Evolutionary conservation across 2,113 vertebrate species (phyloP).

Genomic region (Pogonocichla stellata): DNA sequence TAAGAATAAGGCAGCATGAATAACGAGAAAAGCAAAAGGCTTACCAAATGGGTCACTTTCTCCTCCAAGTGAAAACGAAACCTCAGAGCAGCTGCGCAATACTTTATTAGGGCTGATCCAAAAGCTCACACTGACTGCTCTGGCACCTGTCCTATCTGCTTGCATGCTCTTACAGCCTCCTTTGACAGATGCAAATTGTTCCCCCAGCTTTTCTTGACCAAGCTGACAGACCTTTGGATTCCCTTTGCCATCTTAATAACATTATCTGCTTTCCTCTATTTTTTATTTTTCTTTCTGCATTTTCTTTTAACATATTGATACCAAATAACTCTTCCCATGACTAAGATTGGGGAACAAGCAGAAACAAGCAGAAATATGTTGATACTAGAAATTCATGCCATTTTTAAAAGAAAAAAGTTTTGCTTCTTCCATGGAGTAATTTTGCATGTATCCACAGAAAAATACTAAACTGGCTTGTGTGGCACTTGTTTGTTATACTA

Average conservation of each 20-base stretch:
- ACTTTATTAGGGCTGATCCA: not conserved
- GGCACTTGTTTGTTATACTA: not conserved
- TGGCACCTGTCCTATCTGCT: not conserved
- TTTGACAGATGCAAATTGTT: not conserved
- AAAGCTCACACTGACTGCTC: not conserved
- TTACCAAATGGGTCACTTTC: not conserved
- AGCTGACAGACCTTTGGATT: not conserved
- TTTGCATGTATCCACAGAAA: not conserved
- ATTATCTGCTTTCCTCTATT: not conserved
- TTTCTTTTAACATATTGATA: not conserved
- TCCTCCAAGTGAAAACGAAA: not conserved
- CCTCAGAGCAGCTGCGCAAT: not conserved
- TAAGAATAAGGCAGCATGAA: not conserved
- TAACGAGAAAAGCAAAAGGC: not conserved
- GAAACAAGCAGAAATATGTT: not conserved
- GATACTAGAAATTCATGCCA: not conserved
- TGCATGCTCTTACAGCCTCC: not conserved
- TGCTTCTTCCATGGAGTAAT: not conserved
- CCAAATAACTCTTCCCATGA: not conserved
- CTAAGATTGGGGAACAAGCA: not conserved
- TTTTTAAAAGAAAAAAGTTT: not conserved
- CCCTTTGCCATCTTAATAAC: not conserved
- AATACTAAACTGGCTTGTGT: not conserved
- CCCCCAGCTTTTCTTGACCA: not conserved
- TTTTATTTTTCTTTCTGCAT: not conserved